Evolutionary conservation across 2,113 vertebrate species (phyloP).

Genomic region (Tamias sibiricus): DNA sequence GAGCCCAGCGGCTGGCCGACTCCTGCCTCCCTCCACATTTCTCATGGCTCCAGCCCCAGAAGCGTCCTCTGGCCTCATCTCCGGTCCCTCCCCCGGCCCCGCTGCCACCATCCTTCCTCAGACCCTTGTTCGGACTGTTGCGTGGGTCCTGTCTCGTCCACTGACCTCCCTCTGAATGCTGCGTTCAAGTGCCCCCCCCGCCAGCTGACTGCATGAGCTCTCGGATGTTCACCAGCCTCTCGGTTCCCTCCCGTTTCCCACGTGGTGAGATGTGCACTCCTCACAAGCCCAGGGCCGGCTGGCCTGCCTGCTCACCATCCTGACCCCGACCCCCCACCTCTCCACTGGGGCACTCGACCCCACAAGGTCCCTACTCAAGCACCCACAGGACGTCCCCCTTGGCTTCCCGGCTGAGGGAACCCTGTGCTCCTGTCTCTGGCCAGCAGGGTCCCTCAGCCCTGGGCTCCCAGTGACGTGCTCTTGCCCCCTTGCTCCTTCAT

Average conservation of each 20-base stretch:
- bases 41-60: neutral
- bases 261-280: no score
- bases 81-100: neutral
- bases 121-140: neutral
- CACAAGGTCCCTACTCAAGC: accelerated
- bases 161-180: accelerated
- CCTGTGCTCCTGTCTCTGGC: neutral
- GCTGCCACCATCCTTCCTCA: accelerated
- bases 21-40: accelerated
- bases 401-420: accelerated
- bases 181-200: neutral
- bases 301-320: accelerated
- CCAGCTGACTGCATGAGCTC: accelerated
- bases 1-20: accelerated
- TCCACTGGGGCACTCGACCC: accelerated
- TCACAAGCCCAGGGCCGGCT: accelerated
- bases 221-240: neutral
- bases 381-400: accelerated
- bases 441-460: accelerated
- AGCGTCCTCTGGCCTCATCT: neutral
- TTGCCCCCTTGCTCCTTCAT: accelerated
- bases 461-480: accelerated
- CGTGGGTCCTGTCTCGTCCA: accelerated
- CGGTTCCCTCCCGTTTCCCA: accelerated
- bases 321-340: accelerated